Percentiles rank a stretch among this genome's conserved stretches.
Conservation (phyloP, 2,797 vertebrate species). For the Smutsia gigantea region DNA sequence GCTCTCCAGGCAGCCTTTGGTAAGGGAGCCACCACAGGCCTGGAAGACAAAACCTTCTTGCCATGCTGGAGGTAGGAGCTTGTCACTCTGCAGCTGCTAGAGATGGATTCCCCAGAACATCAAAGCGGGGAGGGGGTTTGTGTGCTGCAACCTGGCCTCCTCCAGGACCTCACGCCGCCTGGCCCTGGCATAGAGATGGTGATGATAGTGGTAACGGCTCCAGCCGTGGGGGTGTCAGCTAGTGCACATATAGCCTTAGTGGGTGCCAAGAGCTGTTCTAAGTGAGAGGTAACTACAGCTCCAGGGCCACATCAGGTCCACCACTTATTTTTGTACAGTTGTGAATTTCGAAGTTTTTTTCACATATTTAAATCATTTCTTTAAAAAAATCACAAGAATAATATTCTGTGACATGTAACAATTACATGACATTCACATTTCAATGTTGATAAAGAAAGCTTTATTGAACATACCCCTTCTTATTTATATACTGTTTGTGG, state of each 20-base stretch:
- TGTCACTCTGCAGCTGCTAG: background rate
- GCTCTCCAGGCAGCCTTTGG: background rate
- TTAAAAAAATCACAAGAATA: background rate
- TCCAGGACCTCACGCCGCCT: background rate
- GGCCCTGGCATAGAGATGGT: background rate
- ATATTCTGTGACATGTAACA: background rate
- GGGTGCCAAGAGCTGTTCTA: background rate
- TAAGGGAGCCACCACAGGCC: background rate
- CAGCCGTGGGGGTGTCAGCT: background rate
- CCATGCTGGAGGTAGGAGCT: background rate
- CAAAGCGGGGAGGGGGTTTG: background rate
- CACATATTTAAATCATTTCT: background rate
- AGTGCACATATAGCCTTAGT: background rate
- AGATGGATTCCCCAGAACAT: background rate
- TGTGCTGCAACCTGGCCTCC: background rate
- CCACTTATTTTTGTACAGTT: background rate
- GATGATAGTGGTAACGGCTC: background rate
- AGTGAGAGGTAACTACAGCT: background rate
- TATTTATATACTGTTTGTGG: background rate
- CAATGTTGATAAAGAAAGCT: background rate
- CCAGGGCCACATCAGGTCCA: background rate
- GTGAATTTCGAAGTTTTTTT: background rate
- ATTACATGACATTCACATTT: background rate
- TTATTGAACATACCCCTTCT: background rate
- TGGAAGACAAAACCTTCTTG: background rate